A percentile compares a stretch with the other conserved stretches of the same genome.
Conservation (phyloP, 53 echinoderm and acorn worm species). For the Paelopatides confundens region DNA sequence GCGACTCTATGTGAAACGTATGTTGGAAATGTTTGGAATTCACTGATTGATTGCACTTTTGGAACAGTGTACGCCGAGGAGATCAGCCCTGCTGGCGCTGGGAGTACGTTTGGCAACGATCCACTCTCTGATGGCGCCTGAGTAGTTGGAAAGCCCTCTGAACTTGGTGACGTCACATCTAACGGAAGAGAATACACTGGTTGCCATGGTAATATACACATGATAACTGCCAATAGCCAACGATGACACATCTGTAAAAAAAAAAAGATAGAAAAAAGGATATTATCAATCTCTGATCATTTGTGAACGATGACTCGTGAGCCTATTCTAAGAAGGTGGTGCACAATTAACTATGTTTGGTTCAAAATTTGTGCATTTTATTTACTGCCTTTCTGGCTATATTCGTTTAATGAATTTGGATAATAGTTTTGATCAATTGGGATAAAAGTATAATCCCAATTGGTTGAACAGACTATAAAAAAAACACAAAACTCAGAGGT, state of each 20-base stretch:
- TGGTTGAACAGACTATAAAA: no score
- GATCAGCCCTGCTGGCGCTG: constrained; percentile 25
- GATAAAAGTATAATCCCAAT: no score
- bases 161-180: constrained; percentile 52
- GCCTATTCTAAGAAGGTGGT: no score
- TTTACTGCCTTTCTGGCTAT: no score
- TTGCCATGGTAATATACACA: constrained; percentile 77
- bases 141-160: constrained; percentile 56
- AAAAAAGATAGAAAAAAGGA: constrained; percentile 8
- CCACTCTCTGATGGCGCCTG: constrained; percentile 38
- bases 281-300: neutral
- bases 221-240: constrained; percentile 63
- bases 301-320: no score
- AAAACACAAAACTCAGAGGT: no score
- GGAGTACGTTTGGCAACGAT: constrained; percentile 56
- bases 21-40: constrained; percentile 65
- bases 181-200: constrained; percentile 68
- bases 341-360: no score
- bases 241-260: constrained; percentile 72
- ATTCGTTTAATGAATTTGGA: no score
- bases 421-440: no score
- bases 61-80: constrained; percentile 1
- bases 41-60: constrained; percentile 52
- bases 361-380: no score
- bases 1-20: constrained; percentile 81